Percentiles rank a stretch among this genome's conserved stretches.
These are phyloP conservation scores for Carettochelys insculpta DNA, from an alignment of 2,113 vertebrate species.

Conservation along the genomic window DNA sequence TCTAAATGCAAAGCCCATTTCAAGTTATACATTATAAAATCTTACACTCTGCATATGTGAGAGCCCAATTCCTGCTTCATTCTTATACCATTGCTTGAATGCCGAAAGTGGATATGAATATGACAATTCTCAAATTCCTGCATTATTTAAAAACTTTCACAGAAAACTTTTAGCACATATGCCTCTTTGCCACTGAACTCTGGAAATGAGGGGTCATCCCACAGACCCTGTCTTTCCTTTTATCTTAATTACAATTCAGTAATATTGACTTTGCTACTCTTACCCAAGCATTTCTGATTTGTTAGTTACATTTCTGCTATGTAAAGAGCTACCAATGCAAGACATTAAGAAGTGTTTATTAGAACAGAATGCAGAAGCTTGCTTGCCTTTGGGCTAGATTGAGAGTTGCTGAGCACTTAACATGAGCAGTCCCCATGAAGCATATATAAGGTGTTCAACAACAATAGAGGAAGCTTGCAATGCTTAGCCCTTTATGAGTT, in stretches of 20 bases:
- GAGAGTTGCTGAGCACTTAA: accelerated
- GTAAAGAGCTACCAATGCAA: accelerated
- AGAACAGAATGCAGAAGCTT: not conserved
- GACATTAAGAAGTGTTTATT: not conserved
- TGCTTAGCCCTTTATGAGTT: not conserved
- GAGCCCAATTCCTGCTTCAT: not conserved
- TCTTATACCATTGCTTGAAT: not conserved
- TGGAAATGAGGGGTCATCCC: not conserved
- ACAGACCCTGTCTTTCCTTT: not conserved
- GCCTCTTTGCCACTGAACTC: not conserved
- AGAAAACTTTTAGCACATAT: accelerated
- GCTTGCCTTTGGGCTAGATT: not conserved
- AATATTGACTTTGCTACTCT: not conserved
- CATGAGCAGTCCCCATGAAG: accelerated
- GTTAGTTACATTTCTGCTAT: not conserved
- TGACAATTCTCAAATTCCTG: not conserved
- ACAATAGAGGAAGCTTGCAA: not conserved
- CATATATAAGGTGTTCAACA: accelerated
- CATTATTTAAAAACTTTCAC: not conserved
- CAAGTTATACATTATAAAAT: not conserved
- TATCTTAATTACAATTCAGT: not conserved
- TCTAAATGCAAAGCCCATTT: slow-evolving; percentile 7
- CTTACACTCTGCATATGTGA: accelerated
- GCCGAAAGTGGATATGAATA: not conserved
- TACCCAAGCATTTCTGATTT: not conserved